Evolutionary conservation across 2,797 vertebrate genomes (phyloP).

Genomic region (Spinus olivaceus): DNA sequence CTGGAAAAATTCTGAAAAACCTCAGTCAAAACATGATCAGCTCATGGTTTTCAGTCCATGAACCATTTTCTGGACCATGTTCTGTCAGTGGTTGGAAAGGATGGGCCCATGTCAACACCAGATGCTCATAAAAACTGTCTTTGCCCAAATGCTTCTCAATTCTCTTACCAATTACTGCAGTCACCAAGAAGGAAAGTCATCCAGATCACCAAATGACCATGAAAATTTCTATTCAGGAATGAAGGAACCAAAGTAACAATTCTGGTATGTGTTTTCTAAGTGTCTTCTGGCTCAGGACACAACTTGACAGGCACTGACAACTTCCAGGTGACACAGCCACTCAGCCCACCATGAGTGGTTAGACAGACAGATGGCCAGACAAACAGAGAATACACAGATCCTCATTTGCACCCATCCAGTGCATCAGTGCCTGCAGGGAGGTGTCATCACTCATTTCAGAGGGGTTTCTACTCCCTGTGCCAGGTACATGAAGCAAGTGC

Average conservation of each 20-base stretch:
- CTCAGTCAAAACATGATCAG: neutral
- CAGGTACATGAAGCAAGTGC: neutral
- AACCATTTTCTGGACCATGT: neutral
- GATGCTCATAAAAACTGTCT: neutral
- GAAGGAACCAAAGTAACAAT: neutral
- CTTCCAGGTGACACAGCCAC: neutral
- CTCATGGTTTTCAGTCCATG: neutral
- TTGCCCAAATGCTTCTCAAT: neutral
- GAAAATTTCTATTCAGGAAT: neutral
- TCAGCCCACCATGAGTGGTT: neutral
- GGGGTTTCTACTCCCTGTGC: neutral
- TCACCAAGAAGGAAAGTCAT: neutral
- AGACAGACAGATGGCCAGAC: neutral
- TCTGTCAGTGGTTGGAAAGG: neutral
- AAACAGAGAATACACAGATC: neutral
- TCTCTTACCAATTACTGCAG: neutral
- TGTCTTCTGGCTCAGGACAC: neutral
- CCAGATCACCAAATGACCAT: neutral
- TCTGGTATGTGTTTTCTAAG: neutral
- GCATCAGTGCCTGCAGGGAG: neutral
- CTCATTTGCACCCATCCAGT: neutral
- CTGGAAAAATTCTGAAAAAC: neutral
- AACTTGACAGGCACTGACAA: neutral
- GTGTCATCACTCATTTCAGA: neutral
- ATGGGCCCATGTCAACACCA: neutral